Evolutionary conservation across 2,113 vertebrate genomes (phyloP), one percentile per base, ranked within the genome.

Genomic region (Tiliqua scincoides): DNA sequence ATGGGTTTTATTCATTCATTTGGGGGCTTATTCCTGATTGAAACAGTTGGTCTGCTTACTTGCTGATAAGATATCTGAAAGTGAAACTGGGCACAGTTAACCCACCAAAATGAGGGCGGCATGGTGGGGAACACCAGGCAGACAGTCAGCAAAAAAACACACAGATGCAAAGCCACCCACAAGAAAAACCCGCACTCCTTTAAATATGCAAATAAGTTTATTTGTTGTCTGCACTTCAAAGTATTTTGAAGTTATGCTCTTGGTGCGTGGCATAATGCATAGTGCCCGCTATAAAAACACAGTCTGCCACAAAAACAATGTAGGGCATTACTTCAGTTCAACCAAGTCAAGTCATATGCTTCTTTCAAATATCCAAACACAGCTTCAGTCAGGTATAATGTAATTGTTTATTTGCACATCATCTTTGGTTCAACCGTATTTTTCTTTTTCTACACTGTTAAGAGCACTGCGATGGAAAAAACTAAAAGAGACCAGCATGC

Each of bases 401-500:
- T 0, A 0, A 63, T 67, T 77, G 74, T 79, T 23, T 70, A 35
- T n/a, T 61, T 88, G 0, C 52, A n/a, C 7, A 54, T 25, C 63
- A 30, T 37, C 32, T 85, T 94, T 86, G 80, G 52, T 68, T 86
- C 77, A 84, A 54, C 37, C 57, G 18, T 77, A 85, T 87, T 82
- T 40, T 73, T 67, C 77, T 76, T 68, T 59, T 75, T 88, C 15
- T 0, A 0, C 0, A 21, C 37, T 5, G 92, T 91, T 89, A 85
- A 90, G 87, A 88, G 89, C 92, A 93, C 1, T 25, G 14, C 81
- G 0, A 4, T 79, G 68, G 85, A 91, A 80, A n/a, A 86, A 89
- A 84, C 87, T 93, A 91, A 32, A n/a, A 92, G 91, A 91, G 83
- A 92, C 90, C 89, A n/a, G 12, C 52, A 90, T 91, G 57, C 20